Evolutionary conservation across 2,113 vertebrate genomes (phyloP), one percentile per base, ranked within the genome.

Genomic region (Oxyura jamaicensis): DNA sequence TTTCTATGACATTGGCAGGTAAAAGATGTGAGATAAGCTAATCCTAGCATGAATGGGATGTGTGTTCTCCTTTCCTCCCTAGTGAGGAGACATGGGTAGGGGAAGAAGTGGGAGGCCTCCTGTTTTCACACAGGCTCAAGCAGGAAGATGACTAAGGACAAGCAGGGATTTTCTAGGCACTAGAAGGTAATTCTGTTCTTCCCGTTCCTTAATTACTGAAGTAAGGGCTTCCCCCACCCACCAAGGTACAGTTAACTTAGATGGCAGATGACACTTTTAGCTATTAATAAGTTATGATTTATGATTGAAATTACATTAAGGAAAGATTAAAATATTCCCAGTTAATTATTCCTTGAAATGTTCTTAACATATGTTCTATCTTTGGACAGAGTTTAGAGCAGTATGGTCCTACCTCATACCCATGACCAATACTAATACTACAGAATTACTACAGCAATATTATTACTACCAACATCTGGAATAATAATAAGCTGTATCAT

Each of bases 231-330:
- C 13, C 36, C 15, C 31, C 28, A 73, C n/a, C 36, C 63, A 62
- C 46, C 15, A 85, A 84, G 13, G 15, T 63, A 59, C 50, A 67
- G 33, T 63, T 90, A 77, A 90, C 87, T 94, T 65, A 80, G 44
- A 48, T 74, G 41, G 55, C 10, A 87, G 44, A 13, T 36, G 25
- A 55, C 36, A 33, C 23, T 88, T 92, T 22, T 59, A 92, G 9
- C 22, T 85, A 59, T 72, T 77, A 86, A 88, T 86, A n/a, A 50
- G 17, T 86, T 91, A 80, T 42, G 14, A 80, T 90, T 95, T 82
- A 67, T 69, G 59, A 76, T 29, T 63, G 26, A 71, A 87, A 83
- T 74, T n/a, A 56, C 28, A 71, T 36, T 83, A 78, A 60, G 58
- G 66, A 86, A 84, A 22, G 25, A 85, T 83, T 94, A 73, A 36